These are phyloP conservation scores for Leptosomus discolor DNA, from an alignment of 2,113 vertebrate species.

Conservation along the genomic window DNA sequence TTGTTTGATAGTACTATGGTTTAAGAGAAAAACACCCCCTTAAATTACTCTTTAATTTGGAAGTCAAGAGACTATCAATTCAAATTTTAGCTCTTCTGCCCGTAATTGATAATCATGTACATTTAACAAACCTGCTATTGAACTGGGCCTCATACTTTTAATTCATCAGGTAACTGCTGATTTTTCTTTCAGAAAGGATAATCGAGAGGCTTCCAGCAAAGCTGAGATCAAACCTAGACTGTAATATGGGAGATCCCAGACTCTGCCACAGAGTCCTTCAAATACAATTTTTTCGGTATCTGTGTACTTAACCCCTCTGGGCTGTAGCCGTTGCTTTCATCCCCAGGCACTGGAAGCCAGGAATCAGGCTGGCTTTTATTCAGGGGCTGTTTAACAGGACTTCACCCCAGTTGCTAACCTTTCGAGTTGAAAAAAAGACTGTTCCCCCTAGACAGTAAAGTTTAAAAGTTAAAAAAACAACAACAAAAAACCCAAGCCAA, in stretches of 20 bases:
- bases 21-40: constrained; percentile 48
- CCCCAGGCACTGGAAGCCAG: neutral
- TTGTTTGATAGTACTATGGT: constrained; percentile 18
- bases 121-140: constrained; percentile 31
- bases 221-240: neutral
- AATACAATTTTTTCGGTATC: neutral
- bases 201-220: constrained; percentile 28
- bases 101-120: constrained; percentile 12
- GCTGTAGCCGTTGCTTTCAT: neutral
- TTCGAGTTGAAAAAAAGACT: neutral
- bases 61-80: constrained; percentile 56
- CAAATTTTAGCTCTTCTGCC: constrained; percentile 40
- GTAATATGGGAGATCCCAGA: neutral
- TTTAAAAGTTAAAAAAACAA: neutral
- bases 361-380: neutral
- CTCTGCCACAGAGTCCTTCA: neutral
- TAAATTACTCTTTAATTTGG: constrained; percentile 47
- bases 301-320: neutral
- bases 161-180: constrained; percentile 46
- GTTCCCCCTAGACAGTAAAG: neutral
- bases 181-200: constrained; percentile 17
- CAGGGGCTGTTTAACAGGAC: neutral
- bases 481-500: neutral
- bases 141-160: neutral
- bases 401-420: neutral